Percentiles rank a stretch among this genome's conserved stretches.
These are phyloP conservation scores for Samia ricini DNA, from an alignment of 1,140 invertebrate genomes.

Conservation along the genomic window DNA sequence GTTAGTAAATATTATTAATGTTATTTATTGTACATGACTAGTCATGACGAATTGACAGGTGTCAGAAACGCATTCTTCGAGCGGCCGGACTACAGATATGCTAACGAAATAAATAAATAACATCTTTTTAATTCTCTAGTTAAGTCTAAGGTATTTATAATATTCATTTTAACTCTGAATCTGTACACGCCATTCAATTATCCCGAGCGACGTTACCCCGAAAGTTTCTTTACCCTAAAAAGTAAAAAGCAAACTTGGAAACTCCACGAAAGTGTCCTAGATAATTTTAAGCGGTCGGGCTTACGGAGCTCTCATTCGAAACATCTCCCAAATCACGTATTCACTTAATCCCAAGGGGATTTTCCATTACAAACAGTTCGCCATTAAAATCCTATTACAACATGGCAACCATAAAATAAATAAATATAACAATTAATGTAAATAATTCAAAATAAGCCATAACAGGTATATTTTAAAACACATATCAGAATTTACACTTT, in stretches of 20 bases:
- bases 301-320: slow-evolving; percentile 20
- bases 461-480: too few relatives aligned
- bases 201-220: not conserved
- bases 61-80: too few relatives aligned
- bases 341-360: slow-evolving; percentile 16
- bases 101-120: too few relatives aligned
- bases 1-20: too few relatives aligned
- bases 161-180: not conserved
- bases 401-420: slow-evolving; percentile 11
- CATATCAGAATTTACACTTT: too few relatives aligned
- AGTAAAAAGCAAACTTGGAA: slow-evolving; percentile 8
- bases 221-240: not conserved
- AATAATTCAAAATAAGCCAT: not conserved
- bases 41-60: too few relatives aligned
- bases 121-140: not conserved
- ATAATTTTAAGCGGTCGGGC: slow-evolving; percentile 18
- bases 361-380: slow-evolving; percentile 19
- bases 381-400: slow-evolving; percentile 14
- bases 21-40: too few relatives aligned
- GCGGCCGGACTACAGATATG: too few relatives aligned
- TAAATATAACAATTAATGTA: not conserved
- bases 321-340: slow-evolving; percentile 22
- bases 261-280: slow-evolving; percentile 18
- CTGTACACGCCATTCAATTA: not conserved
- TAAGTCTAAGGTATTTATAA: not conserved